These are phyloP conservation scores for Drosophila paracracens DNA, from an alignment of 2,888 invertebrate genomes.

Conservation along the genomic window DNA sequence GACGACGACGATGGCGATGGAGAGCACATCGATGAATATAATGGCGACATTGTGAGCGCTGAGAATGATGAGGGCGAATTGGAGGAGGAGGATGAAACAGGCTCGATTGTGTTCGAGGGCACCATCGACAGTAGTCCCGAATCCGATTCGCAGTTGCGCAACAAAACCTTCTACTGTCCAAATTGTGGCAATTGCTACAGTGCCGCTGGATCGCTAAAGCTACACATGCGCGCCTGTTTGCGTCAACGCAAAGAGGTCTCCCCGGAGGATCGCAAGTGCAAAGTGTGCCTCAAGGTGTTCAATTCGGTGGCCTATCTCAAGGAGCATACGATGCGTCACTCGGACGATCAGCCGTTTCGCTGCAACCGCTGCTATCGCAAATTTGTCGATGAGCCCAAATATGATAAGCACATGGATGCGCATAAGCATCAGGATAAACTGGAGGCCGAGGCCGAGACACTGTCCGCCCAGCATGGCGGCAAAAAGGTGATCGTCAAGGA, in stretches of 20 bases:
- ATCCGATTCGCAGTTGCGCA: slow-evolving; percentile 53
- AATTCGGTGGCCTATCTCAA: slow-evolving; percentile 84
- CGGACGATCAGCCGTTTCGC: slow-evolving; percentile 83
- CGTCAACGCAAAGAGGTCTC: slow-evolving; percentile 82
- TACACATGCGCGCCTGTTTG: slow-evolving; percentile 84
- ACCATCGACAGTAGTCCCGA: slow-evolving; percentile 62
- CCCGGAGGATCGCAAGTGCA: slow-evolving; percentile 82
- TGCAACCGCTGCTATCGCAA: slow-evolving; percentile 84
- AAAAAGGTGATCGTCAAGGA: slow-evolving; percentile 84
- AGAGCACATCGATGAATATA: slow-evolving; percentile 22
- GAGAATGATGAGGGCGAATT: slow-evolving; percentile 61
- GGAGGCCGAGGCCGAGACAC: slow-evolving; percentile 81
- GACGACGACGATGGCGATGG: slow-evolving; percentile 5
- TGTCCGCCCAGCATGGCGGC: slow-evolving; percentile 79
- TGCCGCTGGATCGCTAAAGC: slow-evolving; percentile 84
- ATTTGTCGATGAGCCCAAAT: slow-evolving; percentile 83
- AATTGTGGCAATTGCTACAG: slow-evolving; percentile 85
- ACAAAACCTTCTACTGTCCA: slow-evolving; percentile 84
- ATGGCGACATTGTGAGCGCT: slow-evolving; percentile 48
- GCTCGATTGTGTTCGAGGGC: slow-evolving; percentile 63
- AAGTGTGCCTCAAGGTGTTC: slow-evolving; percentile 84
- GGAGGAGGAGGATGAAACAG: slow-evolving; percentile 66
- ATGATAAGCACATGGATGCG: slow-evolving; percentile 81
- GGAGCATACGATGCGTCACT: slow-evolving; percentile 84
- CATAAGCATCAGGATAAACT: slow-evolving; percentile 83